Evolutionary conservation across 1,140 invertebrate genomes (phyloP).

Genomic region (Procambarus virginalis): DNA sequence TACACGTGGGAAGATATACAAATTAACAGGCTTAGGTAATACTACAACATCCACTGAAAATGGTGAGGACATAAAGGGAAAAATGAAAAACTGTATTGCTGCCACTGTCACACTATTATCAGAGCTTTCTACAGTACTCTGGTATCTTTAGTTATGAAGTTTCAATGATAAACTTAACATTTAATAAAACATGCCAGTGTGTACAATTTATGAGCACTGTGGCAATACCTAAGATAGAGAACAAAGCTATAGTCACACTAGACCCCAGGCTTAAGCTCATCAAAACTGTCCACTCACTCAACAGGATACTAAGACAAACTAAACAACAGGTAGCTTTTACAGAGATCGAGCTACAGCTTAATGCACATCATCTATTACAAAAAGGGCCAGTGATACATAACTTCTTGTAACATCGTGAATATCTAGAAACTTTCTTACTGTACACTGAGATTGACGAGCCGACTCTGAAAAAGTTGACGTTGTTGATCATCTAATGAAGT

Average conservation of each 20-base stretch:
- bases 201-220: neutral
- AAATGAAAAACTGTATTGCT: no score
- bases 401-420: neutral
- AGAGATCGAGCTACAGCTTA: neutral
- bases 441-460: neutral
- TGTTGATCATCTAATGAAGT: neutral
- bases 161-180: neutral
- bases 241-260: neutral
- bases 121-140: neutral
- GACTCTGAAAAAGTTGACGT: conserved; percentile 6
- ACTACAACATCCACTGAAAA: no score
- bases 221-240: neutral
- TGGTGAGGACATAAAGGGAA: no score
- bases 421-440: neutral
- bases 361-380: neutral
- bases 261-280: neutral
- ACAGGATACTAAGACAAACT: neutral
- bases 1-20: no score
- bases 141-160: neutral
- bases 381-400: neutral
- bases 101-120: no score
- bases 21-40: no score
- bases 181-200: neutral
- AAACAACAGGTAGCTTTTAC: neutral
- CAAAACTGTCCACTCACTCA: neutral